Evolutionary conservation across 2,888 invertebrate species (phyloP), one percentile per base, ranked within the genome.

Genomic region (Rosalia funebris): DNA sequence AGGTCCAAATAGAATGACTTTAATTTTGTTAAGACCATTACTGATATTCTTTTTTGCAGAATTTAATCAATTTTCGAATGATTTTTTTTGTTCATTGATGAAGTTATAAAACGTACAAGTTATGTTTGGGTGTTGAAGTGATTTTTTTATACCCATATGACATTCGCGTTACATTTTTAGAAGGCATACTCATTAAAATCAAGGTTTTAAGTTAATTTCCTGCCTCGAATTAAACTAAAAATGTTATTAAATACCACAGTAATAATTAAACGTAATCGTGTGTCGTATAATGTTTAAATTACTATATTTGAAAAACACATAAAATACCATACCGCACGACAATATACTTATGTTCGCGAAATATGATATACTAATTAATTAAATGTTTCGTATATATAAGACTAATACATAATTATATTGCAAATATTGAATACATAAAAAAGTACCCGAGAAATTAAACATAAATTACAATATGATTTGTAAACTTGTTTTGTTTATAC

Each of bases 401-500:
- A n/a, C n/a, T n/a, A n/a, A n/a, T n/a, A n/a, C n/a, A n/a, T 25
- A 25, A 25, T 25, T 25, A 7, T 7, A 25, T 7, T 25, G 25
- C 25, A 7, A 3, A 25, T 25, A 25, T 25, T 25, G 7, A 25
- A 25, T 3, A 25, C 3, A 5, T 3, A 25, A 7, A 25, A 25
- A 25, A 25, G 7, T 25, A 3, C 25, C 7, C 7, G 4, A 7
- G 3, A 25, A 25, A 25, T 25, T 25, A 25, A 25, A 25, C 25
- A 25, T 25, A 25, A 55, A 62, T 56, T 60, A 54, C 42, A 65
- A 54, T 60, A 55, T 60, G 60, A 60, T 62, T 65, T 62, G 54
- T 44, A 63, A 62, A 60, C 60, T 57, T 50, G 63, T 62, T 62
- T 52, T 55, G 52, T 46, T 44, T 57, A 55, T 56, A 58, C 63